These are phyloP conservation scores for Elgonia sp. DNA, from an alignment of 2,888 invertebrate species.

Conservation along the genomic window DNA sequence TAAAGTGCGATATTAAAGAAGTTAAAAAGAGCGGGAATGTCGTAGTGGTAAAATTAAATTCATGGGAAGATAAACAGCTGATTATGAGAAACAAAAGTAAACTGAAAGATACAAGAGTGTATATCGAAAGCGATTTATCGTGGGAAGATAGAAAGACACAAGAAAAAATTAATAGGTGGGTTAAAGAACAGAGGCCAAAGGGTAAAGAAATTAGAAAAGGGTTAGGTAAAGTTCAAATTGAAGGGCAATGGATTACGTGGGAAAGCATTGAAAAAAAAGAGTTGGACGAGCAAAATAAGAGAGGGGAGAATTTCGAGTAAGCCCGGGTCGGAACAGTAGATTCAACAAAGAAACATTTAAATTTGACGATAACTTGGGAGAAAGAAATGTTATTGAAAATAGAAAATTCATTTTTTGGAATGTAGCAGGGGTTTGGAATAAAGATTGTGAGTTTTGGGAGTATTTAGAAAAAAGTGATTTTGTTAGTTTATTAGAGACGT, in stretches of 20 bases:
- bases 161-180: background rate
- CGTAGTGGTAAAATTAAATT: background rate
- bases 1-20: background rate
- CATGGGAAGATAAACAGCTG: background rate
- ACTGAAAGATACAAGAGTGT: background rate
- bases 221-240: background rate
- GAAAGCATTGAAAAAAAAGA: background rate
- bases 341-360: background rate
- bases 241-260: slow-evolving; percentile 9
- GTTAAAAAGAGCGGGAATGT: background rate
- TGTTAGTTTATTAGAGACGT: slow-evolving; percentile 57
- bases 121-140: background rate
- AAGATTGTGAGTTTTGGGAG: slow-evolving; percentile 59
- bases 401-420: slow-evolving; percentile 35
- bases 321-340: slow-evolving; percentile 3
- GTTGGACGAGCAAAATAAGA: background rate
- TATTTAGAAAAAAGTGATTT: slow-evolving; percentile 40
- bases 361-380: background rate
- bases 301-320: slow-evolving; percentile 1
- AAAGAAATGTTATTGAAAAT: background rate
- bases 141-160: background rate
- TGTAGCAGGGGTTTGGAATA: slow-evolving; percentile 30
- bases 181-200: slow-evolving; percentile 18
- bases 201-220: slow-evolving; percentile 21
- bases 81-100: background rate